Base-by-base conservation (phyloP, 2,888 invertebrate species). In the Agonopterix heracliana region DNA sequence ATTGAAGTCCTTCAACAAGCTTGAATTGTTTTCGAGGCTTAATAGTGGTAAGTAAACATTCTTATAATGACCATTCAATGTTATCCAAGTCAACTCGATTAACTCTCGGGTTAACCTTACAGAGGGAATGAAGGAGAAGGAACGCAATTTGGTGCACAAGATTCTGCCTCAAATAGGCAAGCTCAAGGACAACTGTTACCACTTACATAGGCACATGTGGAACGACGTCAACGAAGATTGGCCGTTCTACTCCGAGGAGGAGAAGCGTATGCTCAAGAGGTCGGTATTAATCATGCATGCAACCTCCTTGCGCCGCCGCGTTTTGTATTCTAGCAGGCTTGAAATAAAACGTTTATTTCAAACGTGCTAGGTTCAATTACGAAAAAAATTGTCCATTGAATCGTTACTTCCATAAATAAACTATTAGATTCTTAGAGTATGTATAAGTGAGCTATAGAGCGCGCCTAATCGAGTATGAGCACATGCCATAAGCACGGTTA, bases 151-250 rank as follows among this genome's bases (percentile, higher is more conserved):
- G 64, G 91, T 97, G 73, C 93, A 92, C 78, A 91, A 91, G 72
- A 92, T 96, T 64, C 89, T 98, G 72, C 93, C 93, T 68, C 93
- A 94, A 77, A 93, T 97, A 63, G 93, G 96, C 63, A 90, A 87
- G 59, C 90, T 95, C 88, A 94, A 94, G 80, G 96, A 97, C 85
- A 97, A 98, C 88, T 93, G 94, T 73, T 98, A 95, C 89, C 93
- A 95, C 73, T 90, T 98, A 78, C 93, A 94, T 67, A 93, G 95
- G 71, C 93, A 94, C 72, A 91, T 95, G 70, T 98, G 97, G 96
- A 95, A 95, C 76, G 98, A 98, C 77, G 96, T 97, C 59, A 94
- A 96, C 66, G 95, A 95, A 72, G 95, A 96, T 75, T 98, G 98
- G 98, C 96, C 96, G 54, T 97, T 95, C 89, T 98, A 97, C 77